Conservation (phyloP, 1,140 invertebrate genomes). For the Ostrea denselamellosa region DNA sequence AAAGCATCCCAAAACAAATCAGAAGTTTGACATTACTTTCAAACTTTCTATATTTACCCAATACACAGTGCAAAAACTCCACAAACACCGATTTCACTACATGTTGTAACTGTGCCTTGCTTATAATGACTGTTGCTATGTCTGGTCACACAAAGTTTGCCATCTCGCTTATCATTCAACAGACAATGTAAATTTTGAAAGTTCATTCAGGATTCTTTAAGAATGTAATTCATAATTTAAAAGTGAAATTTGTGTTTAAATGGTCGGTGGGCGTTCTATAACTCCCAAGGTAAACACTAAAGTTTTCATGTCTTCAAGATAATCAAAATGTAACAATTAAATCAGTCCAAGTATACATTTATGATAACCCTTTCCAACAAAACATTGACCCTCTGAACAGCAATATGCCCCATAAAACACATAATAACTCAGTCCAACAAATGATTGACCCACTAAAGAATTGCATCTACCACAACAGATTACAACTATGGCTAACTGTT, state of each 20-base stretch:
- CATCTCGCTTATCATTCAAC: slow-evolving; percentile 11
- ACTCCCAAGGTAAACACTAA: slow-evolving; percentile 22
- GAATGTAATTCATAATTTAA: slow-evolving; percentile 20
- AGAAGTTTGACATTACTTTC: not conserved
- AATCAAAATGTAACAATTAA: slow-evolving; percentile 19
- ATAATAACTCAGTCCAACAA: not conserved
- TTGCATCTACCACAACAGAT: not conserved
- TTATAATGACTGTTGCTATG: not conserved
- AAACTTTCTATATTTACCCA: not conserved
- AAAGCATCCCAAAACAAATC: not conserved
- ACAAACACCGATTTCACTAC: not conserved
- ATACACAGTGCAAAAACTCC: not conserved
- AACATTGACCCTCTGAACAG: not conserved
- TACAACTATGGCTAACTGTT: not conserved
- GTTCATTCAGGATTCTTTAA: slow-evolving; percentile 28
- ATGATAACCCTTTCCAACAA: not conserved
- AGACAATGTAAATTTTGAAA: not conserved
- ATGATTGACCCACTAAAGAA: not conserved
- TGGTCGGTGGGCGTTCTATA: not conserved
- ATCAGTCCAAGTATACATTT: not conserved
- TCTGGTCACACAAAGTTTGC: not conserved
- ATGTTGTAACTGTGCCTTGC: too few species aligned
- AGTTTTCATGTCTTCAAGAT: slow-evolving; percentile 4
- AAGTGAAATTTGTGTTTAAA: slow-evolving; percentile 31
- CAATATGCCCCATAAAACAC: not conserved